Evolutionary conservation across 1,140 invertebrate species (phyloP).

Genomic region (Drosophila oshimai): DNA sequence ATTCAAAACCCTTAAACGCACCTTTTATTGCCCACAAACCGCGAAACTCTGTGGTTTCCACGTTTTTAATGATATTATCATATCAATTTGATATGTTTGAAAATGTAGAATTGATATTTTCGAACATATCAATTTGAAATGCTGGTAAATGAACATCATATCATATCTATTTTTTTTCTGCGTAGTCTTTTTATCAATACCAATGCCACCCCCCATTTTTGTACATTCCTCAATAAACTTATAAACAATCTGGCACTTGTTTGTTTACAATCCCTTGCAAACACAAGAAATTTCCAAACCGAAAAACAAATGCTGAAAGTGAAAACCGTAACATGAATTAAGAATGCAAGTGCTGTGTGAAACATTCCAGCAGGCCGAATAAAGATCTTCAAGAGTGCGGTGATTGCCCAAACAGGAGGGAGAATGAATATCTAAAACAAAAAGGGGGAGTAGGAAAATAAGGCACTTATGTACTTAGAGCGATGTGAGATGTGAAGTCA

Average conservation of each 20-base stretch:
- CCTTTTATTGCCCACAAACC: too few species aligned
- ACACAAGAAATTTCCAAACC: not conserved
- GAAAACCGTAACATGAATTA: constrained; percentile 4
- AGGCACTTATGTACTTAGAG: constrained; percentile 29
- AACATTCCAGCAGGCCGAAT: constrained; percentile 65
- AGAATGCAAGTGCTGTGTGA: constrained; percentile 54
- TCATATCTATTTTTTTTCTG: too few species aligned
- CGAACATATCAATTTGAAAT: too few species aligned
- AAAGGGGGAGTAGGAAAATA: not conserved
- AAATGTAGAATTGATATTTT: too few species aligned
- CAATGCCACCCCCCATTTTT: not conserved
- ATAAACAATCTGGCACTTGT: constrained; percentile 48
- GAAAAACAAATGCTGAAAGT: not conserved
- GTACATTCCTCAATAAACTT: not conserved
- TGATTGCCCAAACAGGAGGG: not conserved
- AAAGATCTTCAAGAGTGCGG: not conserved
- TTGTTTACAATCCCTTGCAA: constrained; percentile 51
- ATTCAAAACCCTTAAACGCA: too few species aligned
- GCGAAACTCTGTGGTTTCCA: too few species aligned
- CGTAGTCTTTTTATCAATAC: not conserved
- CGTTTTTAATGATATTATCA: too few species aligned
- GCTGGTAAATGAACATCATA: too few species aligned
- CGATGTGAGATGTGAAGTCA: constrained; percentile 37
- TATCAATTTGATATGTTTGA: too few species aligned
- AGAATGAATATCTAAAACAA: not conserved